These are phyloP conservation scores for Drosophila formosana DNA, from an alignment of 2,888 invertebrate genomes.

Conservation along the genomic window DNA sequence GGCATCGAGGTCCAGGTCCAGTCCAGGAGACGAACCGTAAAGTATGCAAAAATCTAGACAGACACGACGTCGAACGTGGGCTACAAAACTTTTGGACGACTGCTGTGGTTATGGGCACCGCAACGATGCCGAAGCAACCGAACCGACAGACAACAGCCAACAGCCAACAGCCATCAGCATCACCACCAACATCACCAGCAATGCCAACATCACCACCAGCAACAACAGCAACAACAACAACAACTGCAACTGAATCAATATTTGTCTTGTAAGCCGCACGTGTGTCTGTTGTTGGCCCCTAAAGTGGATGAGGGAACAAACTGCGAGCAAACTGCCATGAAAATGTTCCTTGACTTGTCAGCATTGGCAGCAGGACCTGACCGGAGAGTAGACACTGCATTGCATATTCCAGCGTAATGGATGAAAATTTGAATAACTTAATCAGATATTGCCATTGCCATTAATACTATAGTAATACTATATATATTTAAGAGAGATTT, in stretches of 20 bases:
- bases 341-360: conserved; percentile 39
- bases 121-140: conserved; percentile 29
- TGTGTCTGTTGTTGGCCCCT: conserved; percentile 42
- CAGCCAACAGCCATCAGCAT: conserved; percentile 24
- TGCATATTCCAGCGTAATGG: conserved; percentile 3
- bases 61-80: conserved; percentile 35
- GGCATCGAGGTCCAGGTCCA: not conserved
- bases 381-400: conserved; percentile 18
- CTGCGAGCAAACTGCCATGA: conserved; percentile 23
- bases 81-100: conserved; percentile 52
- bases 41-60: conserved; percentile 55
- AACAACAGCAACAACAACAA: conserved; percentile 31
- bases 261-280: conserved; percentile 79
- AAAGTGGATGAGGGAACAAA: conserved; percentile 4
- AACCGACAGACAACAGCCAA: conserved; percentile 8
- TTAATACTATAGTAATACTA: not conserved
- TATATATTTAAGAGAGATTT: not conserved
- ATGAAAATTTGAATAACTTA: conserved; percentile 10
- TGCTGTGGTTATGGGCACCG: conserved; percentile 58
- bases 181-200: conserved; percentile 13
- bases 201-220: conserved; percentile 6
- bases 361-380: conserved; percentile 16
- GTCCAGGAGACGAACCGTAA: not conserved
- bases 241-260: conserved; percentile 71
- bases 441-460: not conserved